Base-by-base conservation (phyloP, 2,797 vertebrate genomes). In the Crenuchus spilurus region DNA sequence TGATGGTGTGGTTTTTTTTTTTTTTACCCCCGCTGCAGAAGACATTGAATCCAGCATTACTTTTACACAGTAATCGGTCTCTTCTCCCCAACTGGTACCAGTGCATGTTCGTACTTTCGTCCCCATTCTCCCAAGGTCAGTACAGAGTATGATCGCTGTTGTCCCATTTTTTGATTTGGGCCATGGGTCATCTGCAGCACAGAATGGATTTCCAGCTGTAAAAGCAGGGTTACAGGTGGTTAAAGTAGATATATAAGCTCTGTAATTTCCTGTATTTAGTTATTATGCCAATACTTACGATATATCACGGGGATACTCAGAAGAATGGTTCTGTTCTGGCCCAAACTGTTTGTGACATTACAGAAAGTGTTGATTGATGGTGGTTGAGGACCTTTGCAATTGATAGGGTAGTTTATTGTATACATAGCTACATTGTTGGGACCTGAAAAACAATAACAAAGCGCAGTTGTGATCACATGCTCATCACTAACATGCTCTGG, bases 21-120 rank as follows among this genome's bases (percentile, higher is more conserved):
- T 61, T 78, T 87, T 87, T 67, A 93, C 93, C 0, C 75, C 18
- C 63, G 91, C 88, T 24, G 28, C 5, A 0, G 30, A 10, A 7
- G 28, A 0, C 39, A 92, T 0, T 2, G 31, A 7, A 4, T 30
- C 37, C 37, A 94, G 33, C 8, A 81, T 0, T n/a, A 48, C 0
- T 5, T 22, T 85, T 57, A 90, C n/a, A 10, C 92, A 93, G 2
- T 37, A 1, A 24, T 54, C 63, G 41, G 49, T 1, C 4, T 52
- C 60, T 2, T 41, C 0, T 8, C 1, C 20, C 91, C 91, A 91
- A 0, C 0, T 0, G 0, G 0, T 0, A 0, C 0, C 8, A 0
- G 0, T 0, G 84, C 93, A 94, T 0, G 72, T 65, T 1, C 92
- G 90, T 2, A 78, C 78, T 41, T 24, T 70, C 4, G 20, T 82